These are phyloP conservation scores for Lanius ludovicianus DNA, from an alignment of 2,113 vertebrate species.

Conservation along the genomic window DNA sequence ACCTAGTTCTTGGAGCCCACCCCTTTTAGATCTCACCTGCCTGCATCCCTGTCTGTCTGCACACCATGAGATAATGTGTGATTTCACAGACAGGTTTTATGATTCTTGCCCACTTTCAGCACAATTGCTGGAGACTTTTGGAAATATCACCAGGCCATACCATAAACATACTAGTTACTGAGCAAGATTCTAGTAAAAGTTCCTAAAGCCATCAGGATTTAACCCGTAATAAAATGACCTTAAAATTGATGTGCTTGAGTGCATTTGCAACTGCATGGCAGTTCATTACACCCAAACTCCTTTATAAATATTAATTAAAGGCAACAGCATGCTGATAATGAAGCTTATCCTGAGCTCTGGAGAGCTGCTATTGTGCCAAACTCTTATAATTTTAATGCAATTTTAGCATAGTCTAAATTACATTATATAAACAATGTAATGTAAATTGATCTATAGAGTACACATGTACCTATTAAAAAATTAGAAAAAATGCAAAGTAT, in stretches of 20 bases:
- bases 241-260: not conserved
- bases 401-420: not conserved
- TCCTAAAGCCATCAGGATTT: not conserved
- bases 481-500: not conserved
- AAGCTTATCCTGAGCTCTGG: not conserved
- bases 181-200: not conserved
- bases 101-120: not conserved
- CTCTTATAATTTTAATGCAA: not conserved
- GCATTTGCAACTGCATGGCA: not conserved
- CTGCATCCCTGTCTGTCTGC: not conserved
- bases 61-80: not conserved
- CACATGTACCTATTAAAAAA: not conserved
- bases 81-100: not conserved
- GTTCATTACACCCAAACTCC: not conserved
- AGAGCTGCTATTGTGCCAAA: not conserved
- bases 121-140: not conserved
- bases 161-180: not conserved
- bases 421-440: not conserved
- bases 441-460: not conserved
- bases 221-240: not conserved
- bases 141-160: not conserved
- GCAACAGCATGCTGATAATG: not conserved
- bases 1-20: not conserved
- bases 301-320: slow-evolving; percentile 20
- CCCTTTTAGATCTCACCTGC: not conserved